Evolutionary conservation across 2,113 vertebrate species (phyloP).

Genomic region (Brachionichthys hirsutus): DNA sequence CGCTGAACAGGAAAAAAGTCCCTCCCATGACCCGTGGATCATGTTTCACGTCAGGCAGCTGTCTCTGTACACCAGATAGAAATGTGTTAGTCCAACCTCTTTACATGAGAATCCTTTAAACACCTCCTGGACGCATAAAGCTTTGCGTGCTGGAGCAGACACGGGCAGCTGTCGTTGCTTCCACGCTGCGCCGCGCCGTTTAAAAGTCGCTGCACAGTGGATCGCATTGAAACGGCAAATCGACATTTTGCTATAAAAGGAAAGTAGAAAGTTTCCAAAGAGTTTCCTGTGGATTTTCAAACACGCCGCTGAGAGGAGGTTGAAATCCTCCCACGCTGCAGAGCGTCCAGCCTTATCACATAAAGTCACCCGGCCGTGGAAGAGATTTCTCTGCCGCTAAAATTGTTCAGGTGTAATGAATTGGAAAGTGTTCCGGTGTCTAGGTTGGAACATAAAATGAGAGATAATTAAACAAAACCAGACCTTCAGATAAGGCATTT

Average conservation of each 20-base stretch:
- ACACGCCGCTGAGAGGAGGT: no score
- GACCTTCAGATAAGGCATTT: no score
- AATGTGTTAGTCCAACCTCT: neutral
- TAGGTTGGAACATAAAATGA: neutral
- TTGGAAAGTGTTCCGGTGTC: conserved; percentile 5
- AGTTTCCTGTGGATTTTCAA: no score
- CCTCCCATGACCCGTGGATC: conserved; percentile 4
- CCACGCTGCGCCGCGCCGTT: neutral
- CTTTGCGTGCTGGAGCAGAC: conserved; percentile 28
- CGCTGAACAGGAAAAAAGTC: conserved; percentile 5
- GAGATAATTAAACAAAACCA: no score
- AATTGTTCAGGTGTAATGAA: neutral
- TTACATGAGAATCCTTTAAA: neutral
- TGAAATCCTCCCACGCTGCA: neutral
- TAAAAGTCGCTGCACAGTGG: no score
- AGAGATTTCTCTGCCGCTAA: neutral
- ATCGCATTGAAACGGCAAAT: no score
- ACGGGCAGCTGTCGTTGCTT: conserved; percentile 24
- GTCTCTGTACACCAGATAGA: conserved; percentile 5
- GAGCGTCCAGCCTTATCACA: conserved; percentile 14
- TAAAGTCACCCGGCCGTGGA: conserved; percentile 10
- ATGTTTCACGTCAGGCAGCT: conserved; percentile 35
- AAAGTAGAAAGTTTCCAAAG: no score
- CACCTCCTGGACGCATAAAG: neutral
- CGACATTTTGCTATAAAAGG: no score